Percentiles rank a stretch among this genome's conserved stretches.
These are phyloP conservation scores for Sinella curviseta DNA, from an alignment of 1,140 invertebrate species.

Conservation along the genomic window DNA sequence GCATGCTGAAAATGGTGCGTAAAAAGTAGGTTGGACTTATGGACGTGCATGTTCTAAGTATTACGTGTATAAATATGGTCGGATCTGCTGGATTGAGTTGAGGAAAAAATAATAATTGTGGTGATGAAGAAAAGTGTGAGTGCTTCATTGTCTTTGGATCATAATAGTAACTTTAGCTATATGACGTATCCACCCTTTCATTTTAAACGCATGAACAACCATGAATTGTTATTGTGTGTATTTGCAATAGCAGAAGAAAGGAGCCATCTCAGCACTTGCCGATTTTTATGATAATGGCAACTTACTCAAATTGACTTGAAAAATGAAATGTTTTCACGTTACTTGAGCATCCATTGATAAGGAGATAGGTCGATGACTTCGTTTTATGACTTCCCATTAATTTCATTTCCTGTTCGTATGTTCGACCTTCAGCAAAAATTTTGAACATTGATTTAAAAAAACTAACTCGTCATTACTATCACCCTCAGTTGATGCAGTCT, in stretches of 20 bases:
- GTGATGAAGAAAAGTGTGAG: neutral
- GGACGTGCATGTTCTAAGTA: too few species aligned
- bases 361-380: neutral
- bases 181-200: neutral
- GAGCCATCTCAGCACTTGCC: neutral
- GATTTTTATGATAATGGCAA: too few species aligned
- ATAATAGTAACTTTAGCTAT: neutral
- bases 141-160: neutral
- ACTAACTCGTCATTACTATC: neutral
- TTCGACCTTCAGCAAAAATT: too few species aligned
- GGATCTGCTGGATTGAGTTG: too few species aligned
- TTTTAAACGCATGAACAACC: neutral
- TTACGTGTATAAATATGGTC: too few species aligned
- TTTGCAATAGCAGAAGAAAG: too few species aligned
- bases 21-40: too few species aligned
- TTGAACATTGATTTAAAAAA: neutral
- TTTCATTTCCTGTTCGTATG: too few species aligned
- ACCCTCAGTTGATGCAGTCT: too few species aligned
- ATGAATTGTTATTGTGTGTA: neutral
- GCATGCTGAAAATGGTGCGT: too few species aligned
- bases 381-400: neutral
- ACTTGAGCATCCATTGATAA: neutral
- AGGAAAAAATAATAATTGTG: too few species aligned
- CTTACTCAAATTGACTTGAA: too few species aligned
- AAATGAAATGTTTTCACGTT: neutral